Percentiles rank a stretch among this genome's conserved stretches.
Evolutionary conservation across 2,797 vertebrate species (phyloP).

Genomic region (Pangasius larnaudii): DNA sequence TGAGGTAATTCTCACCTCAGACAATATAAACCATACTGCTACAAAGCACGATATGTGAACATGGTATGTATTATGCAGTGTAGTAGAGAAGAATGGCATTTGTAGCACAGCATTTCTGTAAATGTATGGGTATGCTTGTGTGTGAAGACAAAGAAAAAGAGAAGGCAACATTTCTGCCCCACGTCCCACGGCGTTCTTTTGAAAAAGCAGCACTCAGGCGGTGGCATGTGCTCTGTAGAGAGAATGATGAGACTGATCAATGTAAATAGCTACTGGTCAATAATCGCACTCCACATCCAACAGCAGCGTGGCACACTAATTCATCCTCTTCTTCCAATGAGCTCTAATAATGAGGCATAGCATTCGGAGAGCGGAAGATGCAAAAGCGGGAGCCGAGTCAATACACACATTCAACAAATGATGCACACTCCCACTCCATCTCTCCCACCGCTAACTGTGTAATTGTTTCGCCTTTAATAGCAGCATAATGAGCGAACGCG

Average conservation of each 20-base stretch:
- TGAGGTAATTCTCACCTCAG: slow-evolving; percentile 1
- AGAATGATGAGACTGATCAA: slow-evolving; percentile 41
- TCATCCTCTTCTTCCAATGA: slow-evolving; percentile 32
- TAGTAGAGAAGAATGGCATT: background rate
- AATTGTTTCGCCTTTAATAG: slow-evolving; percentile 60
- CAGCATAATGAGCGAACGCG: slow-evolving; percentile 56
- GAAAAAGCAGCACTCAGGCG: background rate
- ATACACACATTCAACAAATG: slow-evolving; percentile 45
- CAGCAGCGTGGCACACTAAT: slow-evolving; percentile 25
- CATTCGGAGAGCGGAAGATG: slow-evolving; percentile 48
- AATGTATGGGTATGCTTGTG: background rate
- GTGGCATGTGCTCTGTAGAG: slow-evolving; percentile 5
- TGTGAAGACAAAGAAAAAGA: slow-evolving; percentile 9
- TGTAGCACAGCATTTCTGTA: background rate
- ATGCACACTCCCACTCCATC: slow-evolving; percentile 34
- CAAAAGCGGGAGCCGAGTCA: slow-evolving; percentile 48
- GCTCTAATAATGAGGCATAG: slow-evolving; percentile 46
- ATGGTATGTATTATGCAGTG: background rate
- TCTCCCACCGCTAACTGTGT: slow-evolving; percentile 46
- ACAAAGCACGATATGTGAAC: background rate
- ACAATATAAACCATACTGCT: background rate
- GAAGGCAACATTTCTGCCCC: background rate
- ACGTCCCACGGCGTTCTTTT: background rate
- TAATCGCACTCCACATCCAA: slow-evolving; percentile 38
- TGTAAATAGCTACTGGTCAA: slow-evolving; percentile 42